A percentile compares a stretch with the other conserved stretches of the same genome.
Evolutionary conservation across 2,888 invertebrate species (phyloP).

Genomic region (Acheta domesticus): DNA sequence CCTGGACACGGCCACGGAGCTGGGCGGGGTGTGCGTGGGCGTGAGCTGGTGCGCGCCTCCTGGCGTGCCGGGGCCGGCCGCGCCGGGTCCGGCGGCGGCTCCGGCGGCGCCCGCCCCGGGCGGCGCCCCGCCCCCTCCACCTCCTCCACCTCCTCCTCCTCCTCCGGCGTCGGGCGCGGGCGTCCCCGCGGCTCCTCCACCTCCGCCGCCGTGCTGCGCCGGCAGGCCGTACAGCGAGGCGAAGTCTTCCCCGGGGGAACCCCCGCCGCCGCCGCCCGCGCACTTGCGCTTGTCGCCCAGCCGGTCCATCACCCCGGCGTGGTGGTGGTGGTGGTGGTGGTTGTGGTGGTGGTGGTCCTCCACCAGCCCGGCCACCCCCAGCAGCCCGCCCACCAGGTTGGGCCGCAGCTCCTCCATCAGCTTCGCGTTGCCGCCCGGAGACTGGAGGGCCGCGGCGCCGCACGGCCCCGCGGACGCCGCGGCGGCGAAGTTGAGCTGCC

Average conservation of each 20-base stretch:
- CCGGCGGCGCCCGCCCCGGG: constrained; percentile 29
- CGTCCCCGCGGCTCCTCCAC: constrained; percentile 38
- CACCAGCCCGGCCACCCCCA: constrained; percentile 73
- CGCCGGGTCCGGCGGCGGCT: constrained; percentile 42
- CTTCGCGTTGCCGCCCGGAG: constrained; percentile 32
- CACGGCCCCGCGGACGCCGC: constrained; percentile 45
- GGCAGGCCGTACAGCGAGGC: constrained; percentile 74
- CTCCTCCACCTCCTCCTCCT: constrained; percentile 39
- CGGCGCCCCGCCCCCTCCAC: constrained; percentile 47
- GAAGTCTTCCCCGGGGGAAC: constrained; percentile 83
- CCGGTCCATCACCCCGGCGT: constrained; percentile 28
- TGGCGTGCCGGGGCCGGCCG: constrained; percentile 46
- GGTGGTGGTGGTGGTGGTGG: constrained; percentile 40
- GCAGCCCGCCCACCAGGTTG: constrained; percentile 72
- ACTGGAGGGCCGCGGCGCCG: constrained; percentile 30
- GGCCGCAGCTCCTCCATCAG: constrained; percentile 81
- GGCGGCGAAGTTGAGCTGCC: constrained; percentile 78
- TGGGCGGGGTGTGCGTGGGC: constrained; percentile 69
- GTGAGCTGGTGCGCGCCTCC: constrained; percentile 56
- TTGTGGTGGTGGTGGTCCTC: constrained; percentile 71
- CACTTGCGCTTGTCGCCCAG: constrained; percentile 39
- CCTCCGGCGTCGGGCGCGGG: constrained; percentile 40
- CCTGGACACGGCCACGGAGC: constrained; percentile 43
- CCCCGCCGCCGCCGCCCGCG: constrained; percentile 45
- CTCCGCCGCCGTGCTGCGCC: constrained; percentile 46